Evolutionary conservation across 2,888 invertebrate genomes (phyloP).

Genomic region (Lycaena phlaeas): DNA sequence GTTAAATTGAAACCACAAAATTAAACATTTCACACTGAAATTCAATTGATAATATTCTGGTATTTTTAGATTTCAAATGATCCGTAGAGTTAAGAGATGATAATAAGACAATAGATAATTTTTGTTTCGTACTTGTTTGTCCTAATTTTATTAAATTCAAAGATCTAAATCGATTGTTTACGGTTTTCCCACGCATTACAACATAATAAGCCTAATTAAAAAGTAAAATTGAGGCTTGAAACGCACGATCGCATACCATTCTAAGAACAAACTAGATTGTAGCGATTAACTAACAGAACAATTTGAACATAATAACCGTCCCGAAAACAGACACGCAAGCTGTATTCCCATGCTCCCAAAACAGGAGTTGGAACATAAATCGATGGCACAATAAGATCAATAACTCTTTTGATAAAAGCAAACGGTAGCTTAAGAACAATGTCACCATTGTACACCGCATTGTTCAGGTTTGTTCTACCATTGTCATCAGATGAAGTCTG

Average conservation of each 20-base stretch:
- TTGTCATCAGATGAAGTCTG: conserved; percentile 43
- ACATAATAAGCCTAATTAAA: conserved; percentile 4
- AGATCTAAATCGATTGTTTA: neutral
- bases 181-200: conserved; percentile 2
- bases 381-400: conserved; percentile 57
- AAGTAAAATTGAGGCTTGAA: conserved; percentile 7
- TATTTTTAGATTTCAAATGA: no score
- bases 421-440: conserved; percentile 62
- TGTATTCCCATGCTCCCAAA: conserved; percentile 47
- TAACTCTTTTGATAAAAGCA: conserved; percentile 59
- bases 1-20: no score
- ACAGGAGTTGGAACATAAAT: conserved; percentile 55
- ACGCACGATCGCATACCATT: conserved; percentile 11
- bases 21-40: no score
- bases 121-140: no score
- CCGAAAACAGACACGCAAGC: conserved; percentile 24
- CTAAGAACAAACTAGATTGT: conserved; percentile 12
- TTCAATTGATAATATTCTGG: no score
- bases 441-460: conserved; percentile 41
- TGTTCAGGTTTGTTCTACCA: conserved; percentile 33
- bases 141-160: no score
- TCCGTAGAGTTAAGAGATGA: no score
- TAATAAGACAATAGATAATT: no score
- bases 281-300: conserved; percentile 12
- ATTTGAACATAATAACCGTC: conserved; percentile 21